These are phyloP conservation scores for Notamacropus eugenii DNA, from an alignment of 2,797 vertebrate species.

Conservation along the genomic window DNA sequence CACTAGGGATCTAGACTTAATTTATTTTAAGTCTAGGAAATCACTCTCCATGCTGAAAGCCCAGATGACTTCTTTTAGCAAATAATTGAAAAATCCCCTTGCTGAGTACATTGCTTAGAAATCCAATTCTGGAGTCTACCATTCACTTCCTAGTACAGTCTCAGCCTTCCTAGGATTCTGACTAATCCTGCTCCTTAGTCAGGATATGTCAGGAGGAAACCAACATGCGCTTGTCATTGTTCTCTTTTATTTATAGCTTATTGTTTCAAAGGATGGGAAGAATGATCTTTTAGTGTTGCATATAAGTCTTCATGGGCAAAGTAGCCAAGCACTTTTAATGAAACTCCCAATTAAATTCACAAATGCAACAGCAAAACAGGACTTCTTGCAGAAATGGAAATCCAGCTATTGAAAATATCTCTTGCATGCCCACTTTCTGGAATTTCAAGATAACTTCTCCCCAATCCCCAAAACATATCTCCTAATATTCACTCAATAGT, in stretches of 20 bases:
- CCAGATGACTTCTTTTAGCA: constrained; percentile 60
- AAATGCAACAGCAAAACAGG: constrained; percentile 23
- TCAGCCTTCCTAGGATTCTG: constrained; percentile 56
- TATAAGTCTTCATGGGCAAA: constrained; percentile 46
- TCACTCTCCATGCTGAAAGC: constrained; percentile 58
- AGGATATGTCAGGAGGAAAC: constrained; percentile 67
- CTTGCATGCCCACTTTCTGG: background rate
- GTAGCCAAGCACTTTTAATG: constrained; percentile 41
- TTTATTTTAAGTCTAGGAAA: constrained; percentile 72
- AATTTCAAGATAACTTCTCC: background rate
- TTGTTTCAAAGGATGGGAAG: constrained; percentile 72
- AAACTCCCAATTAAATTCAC: constrained; percentile 47
- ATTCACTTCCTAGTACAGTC: constrained; percentile 48
- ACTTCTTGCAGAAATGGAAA: background rate
- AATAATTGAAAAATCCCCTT: constrained; percentile 65
- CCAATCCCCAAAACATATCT: background rate
- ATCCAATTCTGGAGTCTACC: constrained; percentile 63
- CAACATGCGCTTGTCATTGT: constrained; percentile 77
- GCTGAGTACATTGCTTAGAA: constrained; percentile 31
- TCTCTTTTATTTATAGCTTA: constrained; percentile 74
- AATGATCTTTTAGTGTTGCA: constrained; percentile 37
- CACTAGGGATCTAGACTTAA: constrained; percentile 7
- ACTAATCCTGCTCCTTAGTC: constrained; percentile 13
- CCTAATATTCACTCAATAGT: background rate
- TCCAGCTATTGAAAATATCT: background rate